Percentiles rank a stretch among this genome's conserved stretches.
phyloP scores from a whole-genome alignment of 2,797 vertebrate genomes.

The Alauda arvensis region DNA sequence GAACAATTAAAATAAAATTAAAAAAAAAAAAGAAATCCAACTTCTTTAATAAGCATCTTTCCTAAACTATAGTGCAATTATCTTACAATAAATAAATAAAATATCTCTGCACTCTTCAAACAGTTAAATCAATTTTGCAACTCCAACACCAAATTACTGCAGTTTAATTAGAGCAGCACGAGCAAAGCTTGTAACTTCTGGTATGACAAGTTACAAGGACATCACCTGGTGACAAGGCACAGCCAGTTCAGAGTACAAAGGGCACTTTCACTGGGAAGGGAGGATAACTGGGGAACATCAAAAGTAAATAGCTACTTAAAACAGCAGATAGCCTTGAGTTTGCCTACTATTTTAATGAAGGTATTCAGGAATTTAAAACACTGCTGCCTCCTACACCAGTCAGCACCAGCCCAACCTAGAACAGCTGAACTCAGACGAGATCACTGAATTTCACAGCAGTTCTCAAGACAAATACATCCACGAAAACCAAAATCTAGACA shows the following conservation, averaged over 20 bases:
- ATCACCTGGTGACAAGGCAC: constrained; percentile 11
- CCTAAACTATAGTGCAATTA: background rate
- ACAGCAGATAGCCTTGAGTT: background rate
- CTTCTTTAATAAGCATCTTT: background rate
- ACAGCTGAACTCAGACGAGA: background rate
- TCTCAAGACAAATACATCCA: background rate
- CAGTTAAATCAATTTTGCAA: background rate
- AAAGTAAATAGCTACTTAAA: background rate
- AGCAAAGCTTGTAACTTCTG: background rate
- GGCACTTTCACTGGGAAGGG: background rate
- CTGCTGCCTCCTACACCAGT: background rate
- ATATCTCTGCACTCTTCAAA: background rate
- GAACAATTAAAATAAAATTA: background rate
- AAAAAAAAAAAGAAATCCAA: background rate
- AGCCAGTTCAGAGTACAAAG: constrained; percentile 9
- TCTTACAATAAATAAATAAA: background rate
- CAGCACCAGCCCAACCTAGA: background rate
- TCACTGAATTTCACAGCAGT: background rate
- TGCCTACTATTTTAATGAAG: background rate
- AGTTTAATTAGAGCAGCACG: background rate
- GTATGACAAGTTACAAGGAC: background rate
- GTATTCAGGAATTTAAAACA: background rate
- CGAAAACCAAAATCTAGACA: background rate
- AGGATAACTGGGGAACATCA: background rate
- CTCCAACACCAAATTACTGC: background rate